Percentiles rank a stretch among this genome's conserved stretches.
Evolutionary conservation across 2,113 vertebrate species (phyloP).

Genomic region (Gallinago undulata): DNA sequence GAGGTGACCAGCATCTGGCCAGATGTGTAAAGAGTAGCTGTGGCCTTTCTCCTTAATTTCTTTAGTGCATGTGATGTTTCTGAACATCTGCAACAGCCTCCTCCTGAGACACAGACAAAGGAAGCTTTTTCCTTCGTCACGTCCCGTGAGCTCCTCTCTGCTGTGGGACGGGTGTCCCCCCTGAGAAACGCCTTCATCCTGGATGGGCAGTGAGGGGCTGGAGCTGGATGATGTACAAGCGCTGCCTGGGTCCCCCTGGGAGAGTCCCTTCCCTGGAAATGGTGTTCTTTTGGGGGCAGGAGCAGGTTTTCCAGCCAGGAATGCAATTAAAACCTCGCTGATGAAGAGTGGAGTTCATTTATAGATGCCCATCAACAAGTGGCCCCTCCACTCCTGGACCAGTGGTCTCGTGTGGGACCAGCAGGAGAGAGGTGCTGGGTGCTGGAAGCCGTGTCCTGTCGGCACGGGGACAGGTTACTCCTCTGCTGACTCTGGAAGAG

Average conservation of each 20-base stretch:
- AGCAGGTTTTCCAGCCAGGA: neutral
- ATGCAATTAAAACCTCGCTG: neutral
- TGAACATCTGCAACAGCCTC: neutral
- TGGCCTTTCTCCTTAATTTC: neutral
- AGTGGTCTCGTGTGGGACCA: neutral
- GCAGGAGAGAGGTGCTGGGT: neutral
- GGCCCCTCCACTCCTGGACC: neutral
- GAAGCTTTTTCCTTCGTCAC: neutral
- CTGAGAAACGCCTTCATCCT: neutral
- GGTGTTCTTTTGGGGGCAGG: neutral
- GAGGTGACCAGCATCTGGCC: neutral
- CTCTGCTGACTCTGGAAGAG: neutral
- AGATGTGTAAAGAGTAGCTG: neutral
- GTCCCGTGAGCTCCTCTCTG: neutral
- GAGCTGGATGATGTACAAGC: neutral
- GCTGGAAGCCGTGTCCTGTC: neutral
- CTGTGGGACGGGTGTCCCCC: neutral
- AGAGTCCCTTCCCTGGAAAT: neutral
- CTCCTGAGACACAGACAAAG: neutral
- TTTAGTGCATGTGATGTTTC: neutral
- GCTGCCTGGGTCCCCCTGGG: neutral
- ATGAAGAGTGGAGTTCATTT: neutral
- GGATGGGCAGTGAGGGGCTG: neutral
- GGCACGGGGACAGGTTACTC: neutral
- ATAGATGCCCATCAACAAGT: neutral